phyloP scores from a whole-genome alignment of 2,113 vertebrate genomes.

The Chlamydotis undulata region DNA sequence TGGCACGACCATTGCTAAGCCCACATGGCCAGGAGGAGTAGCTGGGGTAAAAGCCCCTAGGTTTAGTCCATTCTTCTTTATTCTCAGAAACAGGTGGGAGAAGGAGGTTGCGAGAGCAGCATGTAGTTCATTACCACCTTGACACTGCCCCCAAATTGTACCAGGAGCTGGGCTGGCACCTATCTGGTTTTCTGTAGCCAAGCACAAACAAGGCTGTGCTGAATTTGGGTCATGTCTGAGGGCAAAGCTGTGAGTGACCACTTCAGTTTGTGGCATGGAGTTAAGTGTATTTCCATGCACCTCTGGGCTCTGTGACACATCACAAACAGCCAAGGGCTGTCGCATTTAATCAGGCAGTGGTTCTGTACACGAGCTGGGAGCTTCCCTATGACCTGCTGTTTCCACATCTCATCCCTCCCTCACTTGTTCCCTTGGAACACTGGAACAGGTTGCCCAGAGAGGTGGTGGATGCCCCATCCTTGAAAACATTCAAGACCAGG shows the following conservation, averaged over 20 bases:
- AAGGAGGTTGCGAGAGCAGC: neutral
- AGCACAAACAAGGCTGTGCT: neutral
- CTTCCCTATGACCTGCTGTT: neutral
- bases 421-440: neutral
- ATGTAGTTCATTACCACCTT: neutral
- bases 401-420: neutral
- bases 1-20: neutral
- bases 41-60: neutral
- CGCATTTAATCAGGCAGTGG: neutral
- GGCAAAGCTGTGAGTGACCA: neutral
- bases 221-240: constrained; percentile 1
- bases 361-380: neutral
- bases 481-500: too few relatives aligned
- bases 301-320: neutral
- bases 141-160: neutral
- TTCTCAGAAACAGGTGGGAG: neutral
- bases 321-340: neutral
- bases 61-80: neutral
- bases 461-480: too few relatives aligned
- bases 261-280: neutral
- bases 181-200: neutral
- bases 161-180: neutral
- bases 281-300: neutral
- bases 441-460: too few relatives aligned
- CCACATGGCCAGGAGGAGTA: neutral